A percentile compares a stretch with the other conserved stretches of the same genome.
phyloP scores from a whole-genome alignment of 2,113 vertebrate genomes.

The Takifugu flavidus region DNA sequence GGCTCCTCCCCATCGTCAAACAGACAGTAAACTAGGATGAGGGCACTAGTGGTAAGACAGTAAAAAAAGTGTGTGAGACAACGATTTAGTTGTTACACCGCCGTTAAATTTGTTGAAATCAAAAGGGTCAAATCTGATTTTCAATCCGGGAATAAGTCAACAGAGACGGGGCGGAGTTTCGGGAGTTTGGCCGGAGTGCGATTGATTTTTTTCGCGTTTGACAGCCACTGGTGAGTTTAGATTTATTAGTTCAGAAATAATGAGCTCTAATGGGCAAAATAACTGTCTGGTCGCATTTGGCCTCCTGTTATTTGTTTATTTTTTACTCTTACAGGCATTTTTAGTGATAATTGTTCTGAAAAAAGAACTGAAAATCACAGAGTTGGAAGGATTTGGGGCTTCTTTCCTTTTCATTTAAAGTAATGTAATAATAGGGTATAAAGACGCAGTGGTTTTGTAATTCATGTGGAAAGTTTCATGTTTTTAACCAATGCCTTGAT shows the following conservation, averaged over 20 bases:
- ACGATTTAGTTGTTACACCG: not conserved
- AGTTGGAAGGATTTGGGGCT: constrained; percentile 15
- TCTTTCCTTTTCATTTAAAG: constrained; percentile 16
- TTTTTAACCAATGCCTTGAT: too few species aligned
- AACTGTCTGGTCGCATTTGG: not conserved
- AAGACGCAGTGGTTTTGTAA: not conserved
- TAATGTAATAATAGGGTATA: constrained; percentile 16
- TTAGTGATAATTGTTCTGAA: constrained; percentile 5
- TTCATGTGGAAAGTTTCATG: too few species aligned
- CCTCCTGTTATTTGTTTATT: not conserved
- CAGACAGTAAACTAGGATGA: not conserved
- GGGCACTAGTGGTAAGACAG: not conserved
- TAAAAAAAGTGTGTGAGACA: not conserved
- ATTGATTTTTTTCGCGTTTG: constrained; percentile 27
- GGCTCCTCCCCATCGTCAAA: constrained; percentile 34
- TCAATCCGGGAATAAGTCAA: not conserved
- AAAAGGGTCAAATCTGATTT: constrained; percentile 25
- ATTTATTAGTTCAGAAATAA: constrained; percentile 14
- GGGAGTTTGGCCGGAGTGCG: constrained; percentile 11
- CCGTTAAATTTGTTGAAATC: constrained; percentile 1
- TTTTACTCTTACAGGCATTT: not conserved
- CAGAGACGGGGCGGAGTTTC: constrained; percentile 26
- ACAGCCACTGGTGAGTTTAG: constrained; percentile 54
- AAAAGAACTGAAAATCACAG: not conserved
- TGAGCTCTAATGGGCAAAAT: too few species aligned